These are phyloP conservation scores for Alaudala cheleensis DNA, from an alignment of 2,113 vertebrate genomes.

Conservation along the genomic window DNA sequence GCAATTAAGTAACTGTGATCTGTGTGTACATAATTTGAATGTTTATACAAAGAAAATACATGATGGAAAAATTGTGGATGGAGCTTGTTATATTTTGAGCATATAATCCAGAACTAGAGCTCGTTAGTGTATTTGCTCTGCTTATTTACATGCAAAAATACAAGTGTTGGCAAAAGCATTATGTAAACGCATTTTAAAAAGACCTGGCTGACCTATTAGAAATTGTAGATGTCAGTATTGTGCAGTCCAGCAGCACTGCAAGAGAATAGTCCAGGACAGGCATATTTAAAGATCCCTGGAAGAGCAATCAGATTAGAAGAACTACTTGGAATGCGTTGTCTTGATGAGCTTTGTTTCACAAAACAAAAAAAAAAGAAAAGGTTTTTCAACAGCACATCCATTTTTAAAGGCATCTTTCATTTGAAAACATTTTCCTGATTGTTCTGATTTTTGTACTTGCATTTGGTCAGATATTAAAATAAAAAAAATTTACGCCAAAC, in stretches of 20 bases:
- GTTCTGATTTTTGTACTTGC: not conserved
- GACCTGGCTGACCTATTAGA: not conserved
- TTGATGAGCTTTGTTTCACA: not conserved
- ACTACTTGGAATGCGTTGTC: not conserved
- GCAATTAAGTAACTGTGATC: slow-evolving; percentile 13
- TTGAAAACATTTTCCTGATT: not conserved
- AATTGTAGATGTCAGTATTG: not conserved
- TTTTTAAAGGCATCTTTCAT: not conserved
- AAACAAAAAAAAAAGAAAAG: no score
- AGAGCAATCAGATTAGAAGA: not conserved
- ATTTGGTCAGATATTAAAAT: not conserved
- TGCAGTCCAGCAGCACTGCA: not conserved
- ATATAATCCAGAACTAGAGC: not conserved
- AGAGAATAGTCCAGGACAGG: not conserved
- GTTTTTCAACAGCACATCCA: accelerated
- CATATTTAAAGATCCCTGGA: not conserved
- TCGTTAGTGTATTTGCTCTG: not conserved
- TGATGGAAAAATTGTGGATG: not conserved
- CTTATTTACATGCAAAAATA: not conserved
- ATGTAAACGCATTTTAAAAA: not conserved
- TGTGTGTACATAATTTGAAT: not conserved
- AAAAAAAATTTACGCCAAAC: not conserved
- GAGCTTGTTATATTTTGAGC: not conserved
- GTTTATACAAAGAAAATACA: not conserved
- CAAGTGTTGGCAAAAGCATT: not conserved